Base-by-base conservation (phyloP, 2,113 vertebrate species). In the Raja brachyura region DNA sequence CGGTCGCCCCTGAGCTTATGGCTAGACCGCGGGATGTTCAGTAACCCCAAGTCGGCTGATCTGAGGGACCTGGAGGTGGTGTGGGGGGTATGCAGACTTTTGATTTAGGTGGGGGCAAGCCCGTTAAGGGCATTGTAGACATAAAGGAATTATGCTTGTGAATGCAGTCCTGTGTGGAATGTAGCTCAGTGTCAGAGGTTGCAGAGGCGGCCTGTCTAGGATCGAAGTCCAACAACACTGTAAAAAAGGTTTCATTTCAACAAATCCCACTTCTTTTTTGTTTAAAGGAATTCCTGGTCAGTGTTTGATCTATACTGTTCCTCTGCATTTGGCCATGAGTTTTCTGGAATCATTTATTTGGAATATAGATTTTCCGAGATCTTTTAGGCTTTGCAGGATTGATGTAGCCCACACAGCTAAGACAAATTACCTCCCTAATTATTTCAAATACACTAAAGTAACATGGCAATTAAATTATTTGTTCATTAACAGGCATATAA, bases 401-500 rank as follows among this genome's bases (percentile, higher is more conserved):
- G 25, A 61, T 31, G 56, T 59, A 63, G 83, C 83, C 56, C 56
- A 86, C 59, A 63, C 56, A 86, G 63, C 56, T 61, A 56, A n/a
- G 83, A 86, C n/a, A 86, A 31, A 86, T 86, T 61, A 16, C 25
- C 13, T 25, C 56, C 13, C 5, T 86, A 61, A 86, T 86, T 59
- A 86, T 63, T 86, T 22, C n/a, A 61, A 86, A 86, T 86, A 61
- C n/a, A 63, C 56, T 48, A 73, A 33, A 73, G 88, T 73, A 92
- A 73, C 20, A 73, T 48, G 88, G 73, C 88, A 92, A 66, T 61
- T 33, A 59, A 88, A 88, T 61, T 11, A 92, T 73, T 92, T 8
- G 22, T 20, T 68, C 88, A 73, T 92, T 68, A 92, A 73, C 63
- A 73, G 63, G 48, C 22, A 70, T 22, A 68, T 63, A 90, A 90